Conservation (phyloP, 2,113 vertebrate genomes). For the Rana temporaria region DNA sequence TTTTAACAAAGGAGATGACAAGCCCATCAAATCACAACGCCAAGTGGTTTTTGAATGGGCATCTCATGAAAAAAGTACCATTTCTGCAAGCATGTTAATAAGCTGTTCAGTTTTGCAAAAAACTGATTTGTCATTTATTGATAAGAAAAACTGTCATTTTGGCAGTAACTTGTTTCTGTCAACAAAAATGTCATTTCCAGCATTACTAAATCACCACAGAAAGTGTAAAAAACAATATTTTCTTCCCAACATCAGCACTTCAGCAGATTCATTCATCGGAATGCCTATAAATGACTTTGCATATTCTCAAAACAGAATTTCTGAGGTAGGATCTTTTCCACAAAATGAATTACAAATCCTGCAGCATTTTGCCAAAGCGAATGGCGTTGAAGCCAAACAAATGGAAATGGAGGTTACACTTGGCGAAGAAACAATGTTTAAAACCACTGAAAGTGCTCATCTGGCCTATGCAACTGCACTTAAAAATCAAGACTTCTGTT, state of each 20-base stretch:
- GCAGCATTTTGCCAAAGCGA: neutral
- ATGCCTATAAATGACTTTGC: constrained; percentile 4
- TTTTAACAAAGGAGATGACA: neutral
- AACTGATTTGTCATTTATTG: neutral
- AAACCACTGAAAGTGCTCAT: neutral
- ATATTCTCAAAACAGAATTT: neutral
- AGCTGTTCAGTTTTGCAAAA: neutral
- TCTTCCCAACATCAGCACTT: constrained; percentile 6
- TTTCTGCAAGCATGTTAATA: neutral
- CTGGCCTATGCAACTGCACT: constrained; percentile 3
- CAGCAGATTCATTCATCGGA: constrained; percentile 28
- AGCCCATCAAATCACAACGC: neutral
- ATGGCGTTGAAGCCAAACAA: neutral
- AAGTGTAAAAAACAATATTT: constrained; percentile 1
- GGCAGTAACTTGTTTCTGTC: constrained; percentile 11
- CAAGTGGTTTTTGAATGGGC: neutral
- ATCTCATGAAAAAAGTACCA: neutral
- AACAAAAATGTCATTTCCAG: constrained; percentile 22
- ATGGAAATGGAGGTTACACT: neutral
- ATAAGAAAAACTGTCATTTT: constrained; percentile 13
- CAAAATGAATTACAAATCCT: constrained; percentile 12
- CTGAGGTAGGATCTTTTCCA: too few relatives aligned
- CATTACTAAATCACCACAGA: neutral
- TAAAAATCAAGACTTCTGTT: constrained; percentile 21
- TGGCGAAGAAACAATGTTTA: neutral